phyloP scores from a whole-genome alignment of 2,113 vertebrate genomes.

The Ceyx margarethae region DNA sequence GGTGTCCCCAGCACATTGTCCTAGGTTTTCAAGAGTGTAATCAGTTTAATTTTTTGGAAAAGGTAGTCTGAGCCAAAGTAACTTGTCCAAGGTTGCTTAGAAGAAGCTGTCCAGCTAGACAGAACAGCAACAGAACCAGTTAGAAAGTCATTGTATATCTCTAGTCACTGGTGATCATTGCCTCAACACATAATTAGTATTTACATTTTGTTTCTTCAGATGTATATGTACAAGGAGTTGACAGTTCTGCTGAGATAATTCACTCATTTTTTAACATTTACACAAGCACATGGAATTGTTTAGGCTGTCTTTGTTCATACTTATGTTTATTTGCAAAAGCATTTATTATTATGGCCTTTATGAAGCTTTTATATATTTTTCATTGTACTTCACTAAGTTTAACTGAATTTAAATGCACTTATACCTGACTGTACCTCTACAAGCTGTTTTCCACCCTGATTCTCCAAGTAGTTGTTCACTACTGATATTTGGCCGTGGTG shows the following conservation, averaged over 20 bases:
- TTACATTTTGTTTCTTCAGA: neutral
- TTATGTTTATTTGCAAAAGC: neutral
- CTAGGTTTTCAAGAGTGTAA: conserved; percentile 14
- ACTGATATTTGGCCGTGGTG: neutral
- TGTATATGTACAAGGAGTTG: neutral
- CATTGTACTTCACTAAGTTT: neutral
- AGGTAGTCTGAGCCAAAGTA: neutral
- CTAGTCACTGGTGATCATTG: neutral
- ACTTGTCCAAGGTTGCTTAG: neutral
- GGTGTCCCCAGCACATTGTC: neutral
- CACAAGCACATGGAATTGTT: neutral
- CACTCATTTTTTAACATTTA: neutral
- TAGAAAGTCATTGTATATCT: neutral
- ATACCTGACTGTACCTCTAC: neutral
- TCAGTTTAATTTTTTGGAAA: conserved; percentile 38
- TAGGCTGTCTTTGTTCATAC: neutral
- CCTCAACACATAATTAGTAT: neutral
- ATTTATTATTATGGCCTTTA: neutral
- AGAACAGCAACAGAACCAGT: neutral
- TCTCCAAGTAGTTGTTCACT: neutral
- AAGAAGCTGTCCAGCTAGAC: neutral
- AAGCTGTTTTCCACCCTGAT: neutral
- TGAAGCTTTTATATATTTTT: neutral
- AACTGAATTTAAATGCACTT: neutral
- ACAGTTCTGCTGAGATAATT: neutral